phyloP scores from a whole-genome alignment of 2,113 vertebrate species.

The Azemiops feae region DNA sequence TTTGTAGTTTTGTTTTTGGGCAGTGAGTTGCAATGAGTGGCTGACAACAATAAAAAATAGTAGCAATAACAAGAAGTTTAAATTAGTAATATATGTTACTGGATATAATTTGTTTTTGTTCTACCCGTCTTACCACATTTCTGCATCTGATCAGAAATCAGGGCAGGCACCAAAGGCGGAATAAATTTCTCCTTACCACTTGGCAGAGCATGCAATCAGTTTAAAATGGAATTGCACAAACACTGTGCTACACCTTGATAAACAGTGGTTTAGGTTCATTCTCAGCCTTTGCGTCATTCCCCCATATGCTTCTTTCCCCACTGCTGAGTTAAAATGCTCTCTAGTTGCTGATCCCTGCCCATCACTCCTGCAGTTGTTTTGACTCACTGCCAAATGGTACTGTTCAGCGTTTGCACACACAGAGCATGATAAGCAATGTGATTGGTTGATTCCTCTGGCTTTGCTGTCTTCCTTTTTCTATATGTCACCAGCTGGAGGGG shows the following conservation, averaged over 20 bases:
- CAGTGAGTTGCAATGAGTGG: not conserved
- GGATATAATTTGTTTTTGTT: not conserved
- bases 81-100: not conserved
- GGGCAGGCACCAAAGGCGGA: not conserved
- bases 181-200: not conserved
- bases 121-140: not conserved
- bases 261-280: not conserved
- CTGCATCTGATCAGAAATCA: not conserved
- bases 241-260: not conserved
- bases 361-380: not conserved
- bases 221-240: not conserved
- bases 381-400: not conserved
- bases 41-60: not conserved
- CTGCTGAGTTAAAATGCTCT: not conserved
- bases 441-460: not conserved
- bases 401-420: not conserved
- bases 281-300: not conserved
- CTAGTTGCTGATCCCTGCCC: not conserved
- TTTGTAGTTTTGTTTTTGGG: not conserved
- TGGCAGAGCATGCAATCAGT: not conserved
- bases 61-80: not conserved
- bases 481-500: not conserved
- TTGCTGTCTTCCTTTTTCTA: not conserved
- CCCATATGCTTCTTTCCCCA: not conserved
- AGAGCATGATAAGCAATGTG: not conserved